A percentile compares a stretch with the other conserved stretches of the same genome.
phyloP scores from a whole-genome alignment of 2,797 vertebrate species.

The Anguilla pacifica region DNA sequence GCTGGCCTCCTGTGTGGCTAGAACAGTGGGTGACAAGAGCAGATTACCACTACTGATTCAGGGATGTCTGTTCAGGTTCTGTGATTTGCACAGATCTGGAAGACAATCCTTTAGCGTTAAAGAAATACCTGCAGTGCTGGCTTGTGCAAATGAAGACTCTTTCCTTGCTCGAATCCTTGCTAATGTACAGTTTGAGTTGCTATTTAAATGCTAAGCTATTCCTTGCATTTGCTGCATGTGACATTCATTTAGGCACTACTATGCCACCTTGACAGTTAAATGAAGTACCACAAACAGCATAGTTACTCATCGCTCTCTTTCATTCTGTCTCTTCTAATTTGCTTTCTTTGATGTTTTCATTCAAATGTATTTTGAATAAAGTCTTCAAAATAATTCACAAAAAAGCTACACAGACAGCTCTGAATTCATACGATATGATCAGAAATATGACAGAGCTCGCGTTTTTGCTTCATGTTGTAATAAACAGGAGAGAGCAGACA shows the following conservation, averaged over 20 bases:
- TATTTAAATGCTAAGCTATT: constrained; percentile 19
- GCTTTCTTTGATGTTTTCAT: constrained; percentile 55
- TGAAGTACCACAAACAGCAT: constrained; percentile 57
- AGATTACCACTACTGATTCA: constrained; percentile 16
- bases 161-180: neutral
- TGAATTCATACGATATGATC: constrained; percentile 64
- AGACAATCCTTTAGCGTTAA: constrained; percentile 46
- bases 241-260: neutral
- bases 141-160: constrained; percentile 42
- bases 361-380: constrained; percentile 66
- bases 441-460: constrained; percentile 59
- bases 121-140: constrained; percentile 52
- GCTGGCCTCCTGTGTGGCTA: constrained; percentile 35
- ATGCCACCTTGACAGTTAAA: constrained; percentile 34
- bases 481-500: constrained; percentile 74
- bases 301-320: constrained; percentile 42
- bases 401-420: constrained; percentile 43
- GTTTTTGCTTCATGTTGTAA: constrained; percentile 59
- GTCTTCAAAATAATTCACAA: constrained; percentile 60
- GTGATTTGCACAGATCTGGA: constrained; percentile 36
- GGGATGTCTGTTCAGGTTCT: constrained; percentile 36
- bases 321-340: constrained; percentile 39
- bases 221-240: constrained; percentile 19
- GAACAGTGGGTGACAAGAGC: constrained; percentile 42
- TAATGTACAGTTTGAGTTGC: constrained; percentile 36